Evolutionary conservation across 2,888 invertebrate species (phyloP), one percentile per base, ranked within the genome.

Genomic region (Steinernema hermaphroditum): DNA sequence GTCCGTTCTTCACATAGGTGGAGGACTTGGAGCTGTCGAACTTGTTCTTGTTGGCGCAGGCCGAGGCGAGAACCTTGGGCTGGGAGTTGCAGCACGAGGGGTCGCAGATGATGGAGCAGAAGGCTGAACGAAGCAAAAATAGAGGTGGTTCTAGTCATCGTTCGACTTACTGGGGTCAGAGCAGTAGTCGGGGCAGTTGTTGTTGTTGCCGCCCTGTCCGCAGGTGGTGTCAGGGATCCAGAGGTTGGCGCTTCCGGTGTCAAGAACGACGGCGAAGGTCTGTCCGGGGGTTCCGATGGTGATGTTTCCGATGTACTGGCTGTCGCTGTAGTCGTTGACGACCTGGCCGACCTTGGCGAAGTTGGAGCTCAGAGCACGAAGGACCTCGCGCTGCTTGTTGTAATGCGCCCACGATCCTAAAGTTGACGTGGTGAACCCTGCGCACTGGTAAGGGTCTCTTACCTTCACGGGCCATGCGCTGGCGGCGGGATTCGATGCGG

Each of bases 1-100:
- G 88, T 46, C 88, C 88, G 80, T 89, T 88, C 43, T 43, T 29
- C 12, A 44, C 16, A 68, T 72, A 97, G 0, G 93, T 91, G 16
- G 89, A 89, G 0, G 96, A 96, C 87, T 91, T 92, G 73, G 86
- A 89, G 84, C 92, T 92, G 90, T 96, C 92, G 88, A 97, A 97
- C 89, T 95, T 96, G 88, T 93, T 92, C 89, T 97, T 80, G 72
- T 73, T 74, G 14, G 44, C 19, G 74, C 80, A 80, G 4, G 76
- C 34, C 46, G 22, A 24, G 70, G 32, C 27, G 37, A 62, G 12
- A 14, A 16, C 37, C 16, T 24, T 14, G 44, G 57, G 9, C 43
- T 54, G n/a, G 44, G 69, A 46, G 62, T 46, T 14, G 14, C 54
- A 44, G 68, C 78, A 74, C 14, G 69, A 34, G 16, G 29, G 22